phyloP scores from a whole-genome alignment of 2,888 invertebrate genomes.

The Euproctis similis region DNA sequence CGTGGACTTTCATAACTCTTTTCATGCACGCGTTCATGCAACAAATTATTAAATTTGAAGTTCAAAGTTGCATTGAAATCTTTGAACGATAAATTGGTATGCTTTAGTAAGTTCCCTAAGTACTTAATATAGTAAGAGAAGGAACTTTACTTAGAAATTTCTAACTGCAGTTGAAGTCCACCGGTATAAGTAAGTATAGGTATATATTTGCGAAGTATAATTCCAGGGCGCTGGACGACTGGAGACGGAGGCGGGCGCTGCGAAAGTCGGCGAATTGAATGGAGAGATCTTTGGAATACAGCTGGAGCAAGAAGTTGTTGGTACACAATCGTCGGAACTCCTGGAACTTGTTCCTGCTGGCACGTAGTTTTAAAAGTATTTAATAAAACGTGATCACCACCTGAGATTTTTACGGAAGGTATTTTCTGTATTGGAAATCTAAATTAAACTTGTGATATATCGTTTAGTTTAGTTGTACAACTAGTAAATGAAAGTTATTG shows the following conservation, averaged over 20 bases:
- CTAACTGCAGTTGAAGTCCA: slow-evolving; percentile 6
- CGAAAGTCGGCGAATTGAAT: slow-evolving; percentile 13
- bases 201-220: too few species aligned
- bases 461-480: too few species aligned
- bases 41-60: too few species aligned
- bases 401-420: background rate
- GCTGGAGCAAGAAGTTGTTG: slow-evolving; percentile 19
- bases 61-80: slow-evolving; percentile 8
- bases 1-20: too few species aligned
- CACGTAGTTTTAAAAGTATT: slow-evolving; percentile 15
- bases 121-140: slow-evolving; percentile 18
- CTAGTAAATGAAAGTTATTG: too few species aligned
- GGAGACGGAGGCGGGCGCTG: too few species aligned
- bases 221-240: too few species aligned
- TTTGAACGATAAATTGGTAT: slow-evolving; percentile 9
- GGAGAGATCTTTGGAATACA: slow-evolving; percentile 21
- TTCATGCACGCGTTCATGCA: too few species aligned
- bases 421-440: too few species aligned
- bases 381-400: slow-evolving; percentile 23
- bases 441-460: too few species aligned
- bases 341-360: slow-evolving; percentile 13
- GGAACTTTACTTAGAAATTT: slow-evolving; percentile 10
- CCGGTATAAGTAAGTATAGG: too few species aligned
- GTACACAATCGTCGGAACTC: slow-evolving; percentile 22
- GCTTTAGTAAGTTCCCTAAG: slow-evolving; percentile 6